Conservation (phyloP, 2,888 invertebrate genomes). For the Saturnia japonica region DNA sequence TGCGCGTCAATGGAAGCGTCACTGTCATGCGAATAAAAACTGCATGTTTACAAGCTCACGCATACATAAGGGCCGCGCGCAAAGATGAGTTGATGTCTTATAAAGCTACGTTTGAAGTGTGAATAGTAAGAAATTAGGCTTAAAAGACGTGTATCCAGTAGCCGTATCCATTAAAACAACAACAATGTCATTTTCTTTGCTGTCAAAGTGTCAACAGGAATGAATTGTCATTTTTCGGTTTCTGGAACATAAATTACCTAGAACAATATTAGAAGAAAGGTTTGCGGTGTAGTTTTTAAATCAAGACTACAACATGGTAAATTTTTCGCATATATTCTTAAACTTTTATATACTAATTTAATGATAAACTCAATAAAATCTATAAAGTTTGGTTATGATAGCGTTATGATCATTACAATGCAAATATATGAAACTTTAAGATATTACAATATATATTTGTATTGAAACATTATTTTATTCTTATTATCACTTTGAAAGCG, state of each 20-base stretch:
- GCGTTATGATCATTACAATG: slow-evolving; percentile 59
- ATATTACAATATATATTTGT: not conserved
- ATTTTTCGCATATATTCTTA: not conserved
- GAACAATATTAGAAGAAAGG: slow-evolving; percentile 33
- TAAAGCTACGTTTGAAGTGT: no score
- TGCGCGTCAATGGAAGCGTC: no score
- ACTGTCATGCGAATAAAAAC: no score
- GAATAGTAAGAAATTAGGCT: no score
- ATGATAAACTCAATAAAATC: not conserved
- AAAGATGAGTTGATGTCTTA: no score
- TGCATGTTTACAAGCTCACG: no score
- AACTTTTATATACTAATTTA: not conserved
- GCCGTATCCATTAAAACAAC: no score
- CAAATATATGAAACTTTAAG: slow-evolving; percentile 31
- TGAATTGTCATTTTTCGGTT: slow-evolving; percentile 76
- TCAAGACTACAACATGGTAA: slow-evolving; percentile 25
- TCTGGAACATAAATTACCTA: slow-evolving; percentile 38
- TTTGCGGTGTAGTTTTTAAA: slow-evolving; percentile 31
- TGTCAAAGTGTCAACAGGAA: slow-evolving; percentile 38
- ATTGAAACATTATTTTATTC: not conserved
- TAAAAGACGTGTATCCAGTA: no score
- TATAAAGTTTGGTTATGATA: slow-evolving; percentile 42
- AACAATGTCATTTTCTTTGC: not conserved
- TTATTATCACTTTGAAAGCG: not conserved
- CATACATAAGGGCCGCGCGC: no score